Evolutionary conservation across 30 jellyfish, hydroid and myxozoan genomes (phyloP), one percentile per base, ranked within the genome.

Genomic region (Chrysaora quinquecirrha): DNA sequence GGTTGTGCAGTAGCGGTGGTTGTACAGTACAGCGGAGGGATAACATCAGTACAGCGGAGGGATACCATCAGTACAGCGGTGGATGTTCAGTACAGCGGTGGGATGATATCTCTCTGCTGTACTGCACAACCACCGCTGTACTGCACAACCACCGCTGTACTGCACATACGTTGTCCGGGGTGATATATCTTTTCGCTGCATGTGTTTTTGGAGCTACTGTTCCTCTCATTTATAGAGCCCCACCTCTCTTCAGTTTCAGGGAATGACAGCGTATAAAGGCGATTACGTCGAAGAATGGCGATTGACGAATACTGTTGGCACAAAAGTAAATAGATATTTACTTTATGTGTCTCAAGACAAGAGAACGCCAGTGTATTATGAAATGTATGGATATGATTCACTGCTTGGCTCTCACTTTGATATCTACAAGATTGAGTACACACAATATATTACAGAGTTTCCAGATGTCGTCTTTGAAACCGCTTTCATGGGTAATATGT

Each of bases 371-470:
- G 68, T 60, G 14, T 84, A 38, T 47, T 84, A 84, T 48, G 88
- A 84, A 54, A 84, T 84, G 95, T 56, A 21, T 28, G 95, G 95
- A 9, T 84, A 58, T 52, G 95, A 84, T 58, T 61, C 88, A 7
- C 80, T 84, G 35, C 62, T 56, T 49, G 95, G 95, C 25, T 84
- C 95, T 24, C 95, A 84, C 76, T 84, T 16, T 66, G 95, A 84
- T 65, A 78, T 71, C 18, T 84, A 84, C 84, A 84, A 74, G 49
- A 75, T 84, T 46, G 32, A 75, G 0, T 84, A 84, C 52, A 73
- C 29, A 1, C 0, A 20, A 11, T 84, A 34, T 21, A 21, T 34
- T 1, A 84, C 88, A 3, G 80, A 38, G 25, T 73, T 20, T 33
- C 75, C 69, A 18, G 95, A 73, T 54, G 34, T 64, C 7, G 88